Conservation (phyloP, 2,888 invertebrate species). For the Polylopha cassiicola region DNA sequence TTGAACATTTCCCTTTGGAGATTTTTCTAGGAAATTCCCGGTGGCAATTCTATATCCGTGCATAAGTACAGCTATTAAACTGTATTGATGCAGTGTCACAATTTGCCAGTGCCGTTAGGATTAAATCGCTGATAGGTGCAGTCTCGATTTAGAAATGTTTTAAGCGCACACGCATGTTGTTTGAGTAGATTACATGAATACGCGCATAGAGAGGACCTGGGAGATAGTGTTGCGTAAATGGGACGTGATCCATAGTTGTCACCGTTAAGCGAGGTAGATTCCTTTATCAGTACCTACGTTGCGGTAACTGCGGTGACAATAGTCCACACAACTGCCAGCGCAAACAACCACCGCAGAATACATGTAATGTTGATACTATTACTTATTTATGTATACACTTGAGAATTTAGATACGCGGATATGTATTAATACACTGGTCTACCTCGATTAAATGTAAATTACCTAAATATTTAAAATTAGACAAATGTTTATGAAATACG, state of each 20-base stretch:
- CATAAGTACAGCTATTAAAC: slow-evolving; percentile 9
- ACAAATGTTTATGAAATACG: too few relatives aligned
- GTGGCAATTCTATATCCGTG: background rate
- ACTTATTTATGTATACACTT: too few relatives aligned
- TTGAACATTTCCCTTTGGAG: slow-evolving; percentile 25
- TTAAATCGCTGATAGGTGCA: slow-evolving; percentile 3
- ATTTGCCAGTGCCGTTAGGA: background rate
- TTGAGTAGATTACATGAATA: slow-evolving; percentile 12
- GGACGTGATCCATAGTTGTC: slow-evolving; percentile 37
- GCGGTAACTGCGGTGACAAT: slow-evolving; percentile 4
- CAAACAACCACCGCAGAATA: too few relatives aligned
- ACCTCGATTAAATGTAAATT: too few relatives aligned
- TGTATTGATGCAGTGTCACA: too few relatives aligned
- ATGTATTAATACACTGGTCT: too few relatives aligned
- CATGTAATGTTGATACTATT: too few relatives aligned
- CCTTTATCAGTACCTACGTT: too few relatives aligned
- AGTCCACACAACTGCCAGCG: too few relatives aligned
- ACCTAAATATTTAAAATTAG: too few relatives aligned
- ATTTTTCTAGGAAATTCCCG: slow-evolving; percentile 9
- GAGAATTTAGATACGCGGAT: too few relatives aligned
- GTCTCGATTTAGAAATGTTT: slow-evolving; percentile 9
- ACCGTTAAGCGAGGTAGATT: too few relatives aligned
- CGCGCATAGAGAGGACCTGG: slow-evolving; percentile 15
- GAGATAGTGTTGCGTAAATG: slow-evolving; percentile 49
- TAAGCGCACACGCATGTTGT: slow-evolving; percentile 11